Evolutionary conservation across 2,888 invertebrate genomes (phyloP).

Genomic region (Mimumesa dahlbomi): DNA sequence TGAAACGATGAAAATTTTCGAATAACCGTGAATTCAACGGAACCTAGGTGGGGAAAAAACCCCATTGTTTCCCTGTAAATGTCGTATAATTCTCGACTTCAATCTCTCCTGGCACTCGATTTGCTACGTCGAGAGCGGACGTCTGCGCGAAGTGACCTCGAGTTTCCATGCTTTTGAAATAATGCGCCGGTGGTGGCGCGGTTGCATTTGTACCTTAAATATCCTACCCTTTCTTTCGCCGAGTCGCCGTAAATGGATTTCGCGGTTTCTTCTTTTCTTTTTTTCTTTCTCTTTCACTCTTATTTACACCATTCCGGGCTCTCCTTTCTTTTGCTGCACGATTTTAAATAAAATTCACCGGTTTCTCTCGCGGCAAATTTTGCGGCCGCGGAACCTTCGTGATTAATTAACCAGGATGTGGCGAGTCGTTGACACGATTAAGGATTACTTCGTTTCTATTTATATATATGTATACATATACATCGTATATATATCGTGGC

Average conservation of each 20-base stretch:
- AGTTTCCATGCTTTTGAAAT: no score
- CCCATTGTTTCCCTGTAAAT: no score
- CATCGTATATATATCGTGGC: no score
- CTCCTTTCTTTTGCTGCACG: background rate
- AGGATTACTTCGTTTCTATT: conserved; percentile 42
- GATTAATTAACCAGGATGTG: conserved; percentile 57
- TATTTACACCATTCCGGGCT: background rate
- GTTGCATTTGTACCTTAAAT: conserved; percentile 15
- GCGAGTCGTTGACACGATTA: conserved; percentile 54
- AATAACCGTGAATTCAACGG: no score
- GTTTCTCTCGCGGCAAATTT: background rate
- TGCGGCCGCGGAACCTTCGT: no score
- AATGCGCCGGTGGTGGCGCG: background rate
- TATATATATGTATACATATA: no score
- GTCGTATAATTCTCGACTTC: no score
- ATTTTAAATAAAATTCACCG: conserved; percentile 35
- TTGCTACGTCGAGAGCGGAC: background rate
- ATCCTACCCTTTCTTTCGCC: background rate
- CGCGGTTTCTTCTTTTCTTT: conserved; percentile 16
- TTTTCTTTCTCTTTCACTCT: background rate
- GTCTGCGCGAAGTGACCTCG: no score
- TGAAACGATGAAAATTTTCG: no score
- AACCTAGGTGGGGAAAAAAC: no score
- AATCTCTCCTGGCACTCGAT: background rate
- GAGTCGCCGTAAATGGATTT: conserved; percentile 12